These are phyloP conservation scores for Pteropus rufus DNA, from an alignment of 2,797 vertebrate genomes.

Conservation along the genomic window DNA sequence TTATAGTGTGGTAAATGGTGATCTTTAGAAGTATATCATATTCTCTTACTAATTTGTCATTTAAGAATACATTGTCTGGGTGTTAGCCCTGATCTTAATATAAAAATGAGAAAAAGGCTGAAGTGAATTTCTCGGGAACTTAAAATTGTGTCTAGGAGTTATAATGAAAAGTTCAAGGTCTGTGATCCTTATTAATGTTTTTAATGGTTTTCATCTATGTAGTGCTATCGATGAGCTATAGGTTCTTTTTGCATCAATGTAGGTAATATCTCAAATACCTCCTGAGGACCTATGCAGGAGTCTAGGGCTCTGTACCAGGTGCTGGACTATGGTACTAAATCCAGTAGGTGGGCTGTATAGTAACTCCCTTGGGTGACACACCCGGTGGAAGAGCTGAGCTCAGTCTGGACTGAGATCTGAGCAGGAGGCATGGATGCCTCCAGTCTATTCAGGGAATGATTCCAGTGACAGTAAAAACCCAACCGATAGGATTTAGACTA, in stretches of 20 bases:
- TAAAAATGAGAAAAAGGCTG: neutral
- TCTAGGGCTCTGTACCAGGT: neutral
- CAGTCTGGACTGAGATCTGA: neutral
- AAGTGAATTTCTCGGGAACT: neutral
- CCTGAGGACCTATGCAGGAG: neutral
- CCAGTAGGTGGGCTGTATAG: neutral
- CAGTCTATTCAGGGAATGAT: neutral
- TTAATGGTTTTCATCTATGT: neutral
- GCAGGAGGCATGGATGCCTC: neutral
- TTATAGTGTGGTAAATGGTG: neutral
- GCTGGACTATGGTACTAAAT: neutral
- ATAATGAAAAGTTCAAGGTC: neutral
- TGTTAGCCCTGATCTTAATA: neutral
- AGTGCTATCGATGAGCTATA: neutral
- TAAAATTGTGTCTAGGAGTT: neutral
- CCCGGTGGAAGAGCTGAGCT: neutral
- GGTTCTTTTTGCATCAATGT: neutral
- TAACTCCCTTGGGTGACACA: neutral
- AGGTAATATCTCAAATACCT: neutral
- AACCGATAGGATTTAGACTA: neutral
- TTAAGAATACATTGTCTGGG: neutral
- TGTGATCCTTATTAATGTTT: neutral
- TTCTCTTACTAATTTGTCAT: neutral
- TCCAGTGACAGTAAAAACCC: neutral
- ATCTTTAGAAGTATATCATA: conserved; percentile 21